Base-by-base conservation (phyloP, 2,888 invertebrate species). In the Chouioia cunea region DNA sequence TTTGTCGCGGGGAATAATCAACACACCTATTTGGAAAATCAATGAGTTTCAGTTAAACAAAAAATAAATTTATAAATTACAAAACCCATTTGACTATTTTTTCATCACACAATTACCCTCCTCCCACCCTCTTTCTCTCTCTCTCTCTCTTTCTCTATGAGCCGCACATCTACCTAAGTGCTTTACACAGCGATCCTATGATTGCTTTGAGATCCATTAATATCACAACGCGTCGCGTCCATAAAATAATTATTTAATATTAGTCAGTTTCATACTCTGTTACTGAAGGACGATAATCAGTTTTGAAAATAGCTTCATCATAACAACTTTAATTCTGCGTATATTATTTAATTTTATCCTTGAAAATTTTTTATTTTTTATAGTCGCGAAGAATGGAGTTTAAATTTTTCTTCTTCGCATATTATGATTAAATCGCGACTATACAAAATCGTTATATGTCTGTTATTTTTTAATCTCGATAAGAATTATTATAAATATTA, bases 131-230 rank as follows among this genome's bases (percentile, higher is more conserved):
- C n/a, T n/a, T n/a, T n/a, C n/a, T n/a, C n/a, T n/a, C n/a, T n/a
- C n/a, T n/a, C n/a, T n/a, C n/a, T n/a, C n/a, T n/a, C n/a, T n/a
- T n/a, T 62, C 56, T 27, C 48, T 46, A 59, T 46, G 46, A 65
- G 23, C 58, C 18, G 23, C 60, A 59, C 36, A 36, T 36, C 1
- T 36, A 59, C 44, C 57, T 64, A 66, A 64, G 12, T 62, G 16
- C 69, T 73, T 65, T 63, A 65, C 62, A 67, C 47, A 73, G 62
- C 64, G 70, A 70, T 70, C 67, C 20, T 71, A 68, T 60, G 65
- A 73, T 71, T 73, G 71, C 70, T 74, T 74, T 74, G 74, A 72
- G 74, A 74, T 72, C 74, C 70, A 70, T 74, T 72, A 72, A 72
- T 74, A 74, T 74, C 74, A 74, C 74, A 74, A 72, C 64, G 66